phyloP scores from a whole-genome alignment of 1,140 invertebrate genomes.

The Carcinoscorpius rotundicauda region DNA sequence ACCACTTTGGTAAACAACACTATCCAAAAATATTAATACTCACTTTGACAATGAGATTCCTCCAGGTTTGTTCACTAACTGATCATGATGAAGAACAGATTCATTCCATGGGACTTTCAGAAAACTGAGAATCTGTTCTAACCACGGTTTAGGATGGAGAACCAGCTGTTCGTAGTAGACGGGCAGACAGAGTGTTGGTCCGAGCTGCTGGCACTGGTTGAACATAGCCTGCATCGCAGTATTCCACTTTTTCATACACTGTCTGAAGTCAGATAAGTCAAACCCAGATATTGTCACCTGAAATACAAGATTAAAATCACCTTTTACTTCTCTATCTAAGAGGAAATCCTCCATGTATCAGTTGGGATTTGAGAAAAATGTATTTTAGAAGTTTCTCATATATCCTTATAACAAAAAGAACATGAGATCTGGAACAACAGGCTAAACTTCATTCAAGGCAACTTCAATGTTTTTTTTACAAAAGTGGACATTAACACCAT shows the following conservation, averaged over 20 bases:
- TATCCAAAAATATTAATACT: constrained; percentile 29
- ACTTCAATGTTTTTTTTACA: no score
- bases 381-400: background rate
- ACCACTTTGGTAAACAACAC: no score
- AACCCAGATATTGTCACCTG: constrained; percentile 96
- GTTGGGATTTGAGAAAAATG: background rate
- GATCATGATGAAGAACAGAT: constrained; percentile 91
- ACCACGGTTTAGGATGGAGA: constrained; percentile 76
- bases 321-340: no score
- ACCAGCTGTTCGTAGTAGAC: constrained; percentile 95
- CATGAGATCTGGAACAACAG: no score
- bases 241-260: constrained; percentile 94
- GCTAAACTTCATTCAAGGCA: no score
- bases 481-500: no score
- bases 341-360: no score
- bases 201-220: constrained; percentile 79
- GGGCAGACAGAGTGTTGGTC: constrained; percentile 61
- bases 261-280: constrained; percentile 80
- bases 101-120: constrained; percentile 90
- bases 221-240: constrained; percentile 88
- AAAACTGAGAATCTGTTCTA: constrained; percentile 81
- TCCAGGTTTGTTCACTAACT: constrained; percentile 89
- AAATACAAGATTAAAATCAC: constrained; percentile 17
- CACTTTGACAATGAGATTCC: constrained; percentile 78
- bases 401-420: no score